These are phyloP conservation scores for Crematogaster levior DNA, from an alignment of 2,888 invertebrate species.

Conservation along the genomic window DNA sequence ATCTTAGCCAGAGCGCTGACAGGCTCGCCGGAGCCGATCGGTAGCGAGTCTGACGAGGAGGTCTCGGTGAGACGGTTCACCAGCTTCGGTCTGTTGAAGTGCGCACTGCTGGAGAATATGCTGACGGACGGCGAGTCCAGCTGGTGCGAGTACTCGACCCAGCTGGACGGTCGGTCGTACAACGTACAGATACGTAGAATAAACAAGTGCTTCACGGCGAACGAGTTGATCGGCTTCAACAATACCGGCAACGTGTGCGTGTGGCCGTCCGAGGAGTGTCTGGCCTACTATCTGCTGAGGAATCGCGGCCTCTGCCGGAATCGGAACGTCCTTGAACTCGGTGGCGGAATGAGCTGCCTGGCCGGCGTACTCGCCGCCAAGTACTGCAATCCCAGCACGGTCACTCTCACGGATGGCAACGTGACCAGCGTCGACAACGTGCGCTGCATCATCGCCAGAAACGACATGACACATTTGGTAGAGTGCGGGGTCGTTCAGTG, in stretches of 20 bases:
- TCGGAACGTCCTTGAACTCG: constrained; percentile 91
- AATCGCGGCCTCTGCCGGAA: constrained; percentile 89
- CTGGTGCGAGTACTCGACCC: constrained; percentile 89
- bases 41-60: constrained; percentile 68
- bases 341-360: constrained; percentile 94
- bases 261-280: constrained; percentile 93
- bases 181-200: constrained; percentile 88
- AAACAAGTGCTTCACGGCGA: constrained; percentile 89
- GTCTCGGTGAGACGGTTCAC: constrained; percentile 85
- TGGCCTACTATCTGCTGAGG: constrained; percentile 90
- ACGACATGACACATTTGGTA: constrained; percentile 87
- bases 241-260: constrained; percentile 93
- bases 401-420: constrained; percentile 93
- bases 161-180: constrained; percentile 85
- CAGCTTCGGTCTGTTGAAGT: constrained; percentile 83
- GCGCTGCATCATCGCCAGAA: constrained; percentile 88
- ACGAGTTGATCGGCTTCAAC: constrained; percentile 92
- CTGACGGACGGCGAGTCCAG: constrained; percentile 73
- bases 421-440: constrained; percentile 91
- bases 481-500: constrained; percentile 84
- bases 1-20: constrained; percentile 89
- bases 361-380: constrained; percentile 92
- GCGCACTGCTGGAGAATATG: constrained; percentile 75
- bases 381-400: constrained; percentile 88
- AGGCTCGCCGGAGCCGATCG: constrained; percentile 66